Base-by-base conservation (phyloP, 2,888 invertebrate genomes). In the Torymus auratus region DNA sequence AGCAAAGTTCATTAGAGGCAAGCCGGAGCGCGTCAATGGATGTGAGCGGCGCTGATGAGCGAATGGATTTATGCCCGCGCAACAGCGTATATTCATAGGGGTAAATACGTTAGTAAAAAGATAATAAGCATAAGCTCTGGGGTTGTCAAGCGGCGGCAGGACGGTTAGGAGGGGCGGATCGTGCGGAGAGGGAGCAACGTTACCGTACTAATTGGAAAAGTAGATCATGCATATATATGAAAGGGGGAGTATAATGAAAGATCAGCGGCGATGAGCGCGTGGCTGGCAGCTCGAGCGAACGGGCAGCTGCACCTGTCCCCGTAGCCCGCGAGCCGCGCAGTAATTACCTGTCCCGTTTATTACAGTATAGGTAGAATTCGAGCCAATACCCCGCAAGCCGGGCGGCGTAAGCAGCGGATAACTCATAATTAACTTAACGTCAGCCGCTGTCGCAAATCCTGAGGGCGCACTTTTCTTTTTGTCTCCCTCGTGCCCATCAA, bases 291-390 rank as follows among this genome's bases (percentile, higher is more conserved):
- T 64, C 53, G 69, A 11, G 28, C 17, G 41, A 3, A 52, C 64
- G 62, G 67, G 76, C 82, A 82, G 80, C 82, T 81, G 81, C 82
- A 82, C 82, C 82, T 81, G 81, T 78, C 78, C 78, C 52, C 78
- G 50, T 61, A 7, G 10, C 41, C 58, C 58, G 75, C 60, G 50
- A 58, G 58, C 28, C 28, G 71, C 65, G 67, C 70, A 80, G 78
- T 84, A 84, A 84, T 84, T 84, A 81, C 78, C 80, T 74, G 83
- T 84, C 83, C 75, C 80, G 70, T 28, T 28, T 28, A 28, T 28
- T 28, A 2, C 3, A 28, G 5, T 52, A 13, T 60, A 71, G 17
- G 13, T 41, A 53, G 10, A 15, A 28, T 28, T 56, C 23, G n/a
- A 52, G 67, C 69, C 65, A 56, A 62, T 60, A 67, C 64, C 55